Base-by-base conservation (phyloP, 2,888 invertebrate species). In the Ommatoiulus sabulosus region DNA sequence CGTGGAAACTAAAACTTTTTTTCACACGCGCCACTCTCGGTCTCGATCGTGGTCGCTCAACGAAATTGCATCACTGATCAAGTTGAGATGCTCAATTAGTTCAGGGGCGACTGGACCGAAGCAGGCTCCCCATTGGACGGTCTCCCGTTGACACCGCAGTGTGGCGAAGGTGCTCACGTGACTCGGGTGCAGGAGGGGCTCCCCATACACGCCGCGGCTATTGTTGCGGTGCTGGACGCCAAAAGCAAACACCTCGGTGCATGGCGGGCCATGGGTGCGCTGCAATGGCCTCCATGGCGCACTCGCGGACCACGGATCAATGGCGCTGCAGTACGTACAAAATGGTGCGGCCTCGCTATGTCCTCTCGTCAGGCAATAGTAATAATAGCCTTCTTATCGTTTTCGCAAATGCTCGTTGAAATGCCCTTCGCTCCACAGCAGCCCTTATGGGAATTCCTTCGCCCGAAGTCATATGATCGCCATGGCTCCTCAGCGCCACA, bases 171-270 rank as follows among this genome's bases (percentile, higher is more conserved):
- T 84, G 84, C 15, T n/a, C 85, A 84, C 85, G 85, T 84, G 85
- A 84, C 85, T n/a, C 5, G 85, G 85, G 85, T 84, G 85, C 85
- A 43, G 85, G 85, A 43, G 85, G 85, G 85, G 85, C 85, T 84
- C 85, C 85, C 44, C 35, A 24, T 44, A 24, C 48, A 48, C 48
- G 48, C 48, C 57, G n/a, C 63, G 63, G 63, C 63, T 63, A 63
- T 63, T 63, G 63, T 63, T 20, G 48, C 48, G 48, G 48, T 12
- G 12, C 48, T 48, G 63, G 57, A 57, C 57, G 57, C 17, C 57
- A 57, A 57, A 57, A 57, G 20, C 63, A 63, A 63, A 63, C 63
- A 63, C 63, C 63, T 63, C 8, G 57, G 12, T 57, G 57, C 57
- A 57, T 57, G 57, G 57, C 15, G 57, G 63, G 63, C 63, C 63